A percentile compares a stretch with the other conserved stretches of the same genome.
Evolutionary conservation across 1,140 invertebrate species (phyloP).

Genomic region (Anastrepha ludens): DNA sequence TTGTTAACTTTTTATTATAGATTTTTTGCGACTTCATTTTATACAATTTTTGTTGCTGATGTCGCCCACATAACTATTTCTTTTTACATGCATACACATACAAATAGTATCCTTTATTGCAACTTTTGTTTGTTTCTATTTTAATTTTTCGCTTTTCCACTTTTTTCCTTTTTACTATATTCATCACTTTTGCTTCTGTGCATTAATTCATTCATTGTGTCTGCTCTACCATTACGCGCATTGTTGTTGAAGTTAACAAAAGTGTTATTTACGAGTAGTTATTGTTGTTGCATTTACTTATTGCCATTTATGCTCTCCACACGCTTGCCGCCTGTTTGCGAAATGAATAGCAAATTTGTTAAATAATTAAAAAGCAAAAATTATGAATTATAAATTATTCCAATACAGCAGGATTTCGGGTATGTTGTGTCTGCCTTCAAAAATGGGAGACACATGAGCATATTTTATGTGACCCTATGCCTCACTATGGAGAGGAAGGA

Average conservation of each 20-base stretch:
- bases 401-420: no score
- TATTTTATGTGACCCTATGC: no score
- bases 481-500: no score
- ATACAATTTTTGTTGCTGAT: not conserved
- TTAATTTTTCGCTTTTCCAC: not conserved
- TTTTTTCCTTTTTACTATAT: not conserved
- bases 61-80: not conserved
- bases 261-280: not conserved
- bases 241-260: slow-evolving; percentile 3
- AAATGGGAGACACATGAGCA: no score
- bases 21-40: not conserved
- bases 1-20: not conserved
- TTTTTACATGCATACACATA: not conserved
- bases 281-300: not conserved
- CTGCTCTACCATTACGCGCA: not conserved
- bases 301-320: not conserved
- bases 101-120: not conserved
- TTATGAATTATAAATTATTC: no score
- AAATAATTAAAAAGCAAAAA: not conserved
- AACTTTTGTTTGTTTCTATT: not conserved
- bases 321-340: not conserved
- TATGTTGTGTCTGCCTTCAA: no score
- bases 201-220: slow-evolving; percentile 16
- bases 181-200: not conserved
- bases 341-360: not conserved